Conservation (phyloP, 2,888 invertebrate species). For the Rhingia rostrata region DNA sequence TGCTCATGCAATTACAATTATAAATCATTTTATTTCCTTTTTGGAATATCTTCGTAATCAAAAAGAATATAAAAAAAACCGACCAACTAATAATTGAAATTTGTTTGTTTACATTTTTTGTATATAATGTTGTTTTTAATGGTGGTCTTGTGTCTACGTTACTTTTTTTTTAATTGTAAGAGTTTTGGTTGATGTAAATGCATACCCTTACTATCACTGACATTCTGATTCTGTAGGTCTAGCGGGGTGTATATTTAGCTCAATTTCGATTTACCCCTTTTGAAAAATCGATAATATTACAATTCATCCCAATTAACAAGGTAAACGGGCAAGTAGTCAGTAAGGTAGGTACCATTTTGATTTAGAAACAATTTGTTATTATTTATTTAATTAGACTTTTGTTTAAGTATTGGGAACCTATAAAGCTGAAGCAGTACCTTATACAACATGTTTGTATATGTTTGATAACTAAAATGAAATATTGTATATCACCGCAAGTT, state of each 20-base stretch:
- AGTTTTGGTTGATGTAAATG: slow-evolving; percentile 30
- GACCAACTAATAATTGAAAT: background rate
- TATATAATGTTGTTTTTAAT: slow-evolving; percentile 2
- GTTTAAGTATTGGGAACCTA: no score
- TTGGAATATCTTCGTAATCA: slow-evolving; percentile 57
- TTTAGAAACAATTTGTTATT: no score
- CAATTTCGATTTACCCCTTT: slow-evolving; percentile 9
- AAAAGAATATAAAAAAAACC: slow-evolving; percentile 16
- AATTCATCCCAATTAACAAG: background rate
- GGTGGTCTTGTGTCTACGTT: background rate
- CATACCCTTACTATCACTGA: slow-evolving; percentile 29
- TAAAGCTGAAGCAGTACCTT: no score
- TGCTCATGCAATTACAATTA: slow-evolving; percentile 52
- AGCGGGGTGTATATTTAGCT: background rate
- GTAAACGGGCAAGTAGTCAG: no score
- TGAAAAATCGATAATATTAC: slow-evolving; percentile 40
- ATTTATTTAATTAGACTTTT: no score
- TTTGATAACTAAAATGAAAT: no score
- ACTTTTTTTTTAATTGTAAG: background rate
- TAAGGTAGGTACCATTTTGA: no score
- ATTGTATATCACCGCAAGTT: no score
- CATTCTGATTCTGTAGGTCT: background rate
- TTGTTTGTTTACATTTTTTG: slow-evolving; percentile 38
- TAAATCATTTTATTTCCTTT: slow-evolving; percentile 52
- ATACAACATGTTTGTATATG: no score